Conservation (phyloP, 1,140 invertebrate species). For the Protaetia brevitarsis region DNA sequence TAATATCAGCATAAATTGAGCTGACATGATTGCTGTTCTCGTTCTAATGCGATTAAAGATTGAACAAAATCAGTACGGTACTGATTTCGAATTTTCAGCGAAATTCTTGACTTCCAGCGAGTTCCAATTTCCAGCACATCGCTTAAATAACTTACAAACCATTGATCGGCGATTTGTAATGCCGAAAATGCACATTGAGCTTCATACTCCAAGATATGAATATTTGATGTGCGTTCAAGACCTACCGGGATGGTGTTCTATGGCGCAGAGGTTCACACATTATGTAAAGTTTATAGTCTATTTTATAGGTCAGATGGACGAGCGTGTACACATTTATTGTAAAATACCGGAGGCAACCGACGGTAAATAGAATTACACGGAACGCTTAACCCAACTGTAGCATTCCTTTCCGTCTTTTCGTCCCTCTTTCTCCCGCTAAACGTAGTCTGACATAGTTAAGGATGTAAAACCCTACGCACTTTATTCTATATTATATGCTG, state of each 20-base stretch:
- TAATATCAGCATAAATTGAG: too few species aligned
- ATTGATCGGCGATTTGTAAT: constrained; percentile 12
- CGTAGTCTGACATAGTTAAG: background rate
- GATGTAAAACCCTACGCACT: background rate
- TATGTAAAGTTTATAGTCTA: constrained; percentile 31
- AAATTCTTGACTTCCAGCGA: background rate
- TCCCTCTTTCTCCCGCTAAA: background rate
- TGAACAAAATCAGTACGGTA: background rate
- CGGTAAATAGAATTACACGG: constrained; percentile 17
- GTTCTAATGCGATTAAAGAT: background rate
- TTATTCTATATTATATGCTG: too few species aligned
- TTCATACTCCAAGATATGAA: constrained; percentile 24
- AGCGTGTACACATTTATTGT: constrained; percentile 27
- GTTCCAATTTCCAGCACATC: background rate
- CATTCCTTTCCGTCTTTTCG: background rate
- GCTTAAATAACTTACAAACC: background rate
- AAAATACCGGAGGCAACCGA: constrained; percentile 10
- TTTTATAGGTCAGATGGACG: constrained; percentile 29
- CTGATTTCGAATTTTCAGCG: background rate
- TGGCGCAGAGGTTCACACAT: constrained; percentile 25
- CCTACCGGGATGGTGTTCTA: constrained; percentile 13
- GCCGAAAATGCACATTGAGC: constrained; percentile 25
- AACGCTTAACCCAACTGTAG: background rate
- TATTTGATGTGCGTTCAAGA: constrained; percentile 29
- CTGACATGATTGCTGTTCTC: too few species aligned